Evolutionary conservation across 2,113 vertebrate species (phyloP), one percentile per base, ranked within the genome.

Genomic region (Lathamus discolor): DNA sequence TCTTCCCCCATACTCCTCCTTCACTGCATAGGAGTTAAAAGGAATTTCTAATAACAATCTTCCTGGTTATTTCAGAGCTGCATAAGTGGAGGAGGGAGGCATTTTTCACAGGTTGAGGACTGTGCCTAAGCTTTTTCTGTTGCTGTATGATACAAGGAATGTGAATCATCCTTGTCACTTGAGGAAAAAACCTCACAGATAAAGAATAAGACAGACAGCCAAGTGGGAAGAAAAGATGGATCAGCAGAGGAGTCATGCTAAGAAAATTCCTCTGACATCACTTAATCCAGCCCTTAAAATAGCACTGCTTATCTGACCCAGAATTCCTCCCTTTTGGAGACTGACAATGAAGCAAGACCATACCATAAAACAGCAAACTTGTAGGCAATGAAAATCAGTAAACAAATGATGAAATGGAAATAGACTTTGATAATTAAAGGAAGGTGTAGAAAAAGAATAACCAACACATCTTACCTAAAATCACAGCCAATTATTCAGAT

Each of bases 221-320:
- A 6, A 83, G 90, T 92, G 90, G 93, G 92, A 94, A 92, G 90
- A 83, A 96, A 95, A 80, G 93, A 86, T 80, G 67, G 85, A 96
- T 90, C 75, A 96, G 90, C 85, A 95, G 59, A 88, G 85, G 61
- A 96, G 78, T 94, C 72, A 94, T 66, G 20, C 80, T 86, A 95
- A 94, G 92, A 94, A 95, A 96, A 96, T 55, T 92, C 44, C 49
- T 83, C 92, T 94, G 94, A 84, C 69, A 57, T 95, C 86, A 87
- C 74, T 91, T 77, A 92, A 92, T 31, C 57, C 64, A 93, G 61
- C 17, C 6, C 85, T 93, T 83, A 91, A 96, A 96, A 96, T 88
- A 93, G 73, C 79, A 88, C 72, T 80, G 59, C 54, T 94, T 93
- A 93, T 86, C 79, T 70, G 74, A 79, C 28, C 49, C 39, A 83